Evolutionary conservation across 2,888 invertebrate species (phyloP), one percentile per base, ranked within the genome.

Genomic region (Lasioglossum calceatum): DNA sequence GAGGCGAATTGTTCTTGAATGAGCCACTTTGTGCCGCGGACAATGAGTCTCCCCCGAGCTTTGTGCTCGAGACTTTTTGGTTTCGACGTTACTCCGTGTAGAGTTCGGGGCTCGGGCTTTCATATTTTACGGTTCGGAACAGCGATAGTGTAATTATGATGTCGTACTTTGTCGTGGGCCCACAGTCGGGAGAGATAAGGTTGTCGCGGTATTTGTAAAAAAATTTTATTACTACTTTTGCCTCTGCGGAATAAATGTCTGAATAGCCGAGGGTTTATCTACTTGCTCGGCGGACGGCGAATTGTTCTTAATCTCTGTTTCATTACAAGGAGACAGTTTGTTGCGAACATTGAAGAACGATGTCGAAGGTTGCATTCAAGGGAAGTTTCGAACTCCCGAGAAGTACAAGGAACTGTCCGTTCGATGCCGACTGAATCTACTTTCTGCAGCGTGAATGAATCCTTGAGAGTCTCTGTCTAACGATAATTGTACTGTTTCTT

Each of bases 11-110:
- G 61, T 61, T 61, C 61, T 61, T 61, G 61, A 61, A 61, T 61
- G 61, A 61, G 61, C 61, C 61, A 61, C 61, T 61, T 61, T 61
- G 61, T 61, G 61, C 61, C 61, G 61, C 61, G 61, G 61, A 61
- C 61, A 61, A 61, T 61, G 61, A 61, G 27, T 27, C 61, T 61
- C 27, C 61, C 61, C 16, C 16, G 61, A 27, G 61, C 61, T 61
- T 61, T 61, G 61, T 61, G 61, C 61, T 61, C 61, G 61, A 61
- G 61, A 61, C 61, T 61, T 61, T 61, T 61, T 32, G 61, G 61
- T 61, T 61, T 61, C 61, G 61, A 61, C 14, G 61, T 27, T 27
- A 27, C 27, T 61, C 27, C 27, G 27, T 27, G 27, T 12, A 61
- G 27, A 27, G 61, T 61, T 61, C 27, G 61, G 61, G 14, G 14